Evolutionary conservation across 1,140 invertebrate species (phyloP).

Genomic region (Hetaerina americana): DNA sequence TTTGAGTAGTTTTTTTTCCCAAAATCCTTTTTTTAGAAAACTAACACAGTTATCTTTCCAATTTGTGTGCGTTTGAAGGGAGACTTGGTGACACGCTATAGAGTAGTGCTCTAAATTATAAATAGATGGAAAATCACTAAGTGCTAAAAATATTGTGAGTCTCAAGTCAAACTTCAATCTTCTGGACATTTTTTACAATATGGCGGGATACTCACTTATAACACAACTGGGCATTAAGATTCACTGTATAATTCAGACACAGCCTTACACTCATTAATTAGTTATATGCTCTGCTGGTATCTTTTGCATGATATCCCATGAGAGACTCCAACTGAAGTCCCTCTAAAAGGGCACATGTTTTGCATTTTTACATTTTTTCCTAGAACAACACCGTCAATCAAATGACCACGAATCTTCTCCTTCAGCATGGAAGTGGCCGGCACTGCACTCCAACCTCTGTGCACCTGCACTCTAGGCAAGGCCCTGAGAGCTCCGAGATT

Average conservation of each 20-base stretch:
- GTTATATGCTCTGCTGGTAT: not conserved
- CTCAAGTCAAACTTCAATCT: too few species aligned
- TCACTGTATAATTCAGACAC: not conserved
- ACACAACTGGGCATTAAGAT: not conserved
- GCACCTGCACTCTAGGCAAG: constrained; percentile 73
- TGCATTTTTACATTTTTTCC: not conserved
- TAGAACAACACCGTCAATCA: not conserved
- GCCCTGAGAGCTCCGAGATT: constrained; percentile 67
- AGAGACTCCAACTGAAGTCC: not conserved
- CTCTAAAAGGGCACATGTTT: not conserved
- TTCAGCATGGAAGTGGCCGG: constrained; percentile 50
- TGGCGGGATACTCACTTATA: too few species aligned
- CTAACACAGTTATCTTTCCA: too few species aligned
- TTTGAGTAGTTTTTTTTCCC: too few species aligned
- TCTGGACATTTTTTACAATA: too few species aligned
- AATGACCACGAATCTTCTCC: not conserved
- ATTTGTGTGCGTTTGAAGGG: too few species aligned
- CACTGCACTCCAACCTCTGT: constrained; percentile 79
- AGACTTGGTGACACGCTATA: too few species aligned
- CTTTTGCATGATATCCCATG: not conserved
- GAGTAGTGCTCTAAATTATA: too few species aligned
- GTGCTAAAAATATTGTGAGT: too few species aligned
- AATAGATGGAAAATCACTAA: too few species aligned
- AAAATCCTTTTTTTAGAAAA: too few species aligned
- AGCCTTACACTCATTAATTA: not conserved